Evolutionary conservation across 1,140 invertebrate species (phyloP), one percentile per base, ranked within the genome.

Genomic region (Nephila pilipes): DNA sequence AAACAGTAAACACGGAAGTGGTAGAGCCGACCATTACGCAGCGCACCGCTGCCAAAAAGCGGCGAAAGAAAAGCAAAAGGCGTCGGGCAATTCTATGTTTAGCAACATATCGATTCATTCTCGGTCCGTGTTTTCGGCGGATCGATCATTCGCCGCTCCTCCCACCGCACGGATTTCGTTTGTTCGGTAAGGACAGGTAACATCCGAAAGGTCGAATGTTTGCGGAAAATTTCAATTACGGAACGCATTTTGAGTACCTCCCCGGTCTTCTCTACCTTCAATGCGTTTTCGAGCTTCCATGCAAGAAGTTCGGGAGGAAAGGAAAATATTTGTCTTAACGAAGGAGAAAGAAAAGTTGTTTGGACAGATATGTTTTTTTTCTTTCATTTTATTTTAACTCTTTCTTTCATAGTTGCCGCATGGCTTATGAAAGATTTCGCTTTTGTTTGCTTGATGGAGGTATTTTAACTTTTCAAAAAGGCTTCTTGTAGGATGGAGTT

Each of bases 91-190:
- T 65, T 65, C 85, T 87, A 87, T 65, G 85, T 87, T 65, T 87
- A 87, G 85, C 29, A 38, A 58, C 32, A 25, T 87, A 87, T 87
- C 60, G 60, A 87, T 87, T 87, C n/a, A n/a, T 18, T 32, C 20
- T 85, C 60, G 6, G 38, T n/a, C 36, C 54, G 16, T 57, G n/a
- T 87, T 87, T 87, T 57, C 57, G 83, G 20, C n/a, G 32, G 29
- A 87, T 87, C 85, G 85, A 87, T 87, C 85, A 22, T n/a, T 36
- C 36, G n/a, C 20, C 29, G 16, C n/a, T 38, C 79, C 79, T 38
- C 55, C n/a, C 16, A 85, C 83, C 57, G 57, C 57, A 57, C n/a
- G 83, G 83, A 55, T 75, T 75, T 55, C 83, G 20, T 83, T 55
- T 60, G 83, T 55, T 29, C 83, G 22, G 55, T 60, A 85, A 85